These are phyloP conservation scores for Spermophilus dauricus DNA, from an alignment of 2,113 vertebrate species.

Conservation along the genomic window DNA sequence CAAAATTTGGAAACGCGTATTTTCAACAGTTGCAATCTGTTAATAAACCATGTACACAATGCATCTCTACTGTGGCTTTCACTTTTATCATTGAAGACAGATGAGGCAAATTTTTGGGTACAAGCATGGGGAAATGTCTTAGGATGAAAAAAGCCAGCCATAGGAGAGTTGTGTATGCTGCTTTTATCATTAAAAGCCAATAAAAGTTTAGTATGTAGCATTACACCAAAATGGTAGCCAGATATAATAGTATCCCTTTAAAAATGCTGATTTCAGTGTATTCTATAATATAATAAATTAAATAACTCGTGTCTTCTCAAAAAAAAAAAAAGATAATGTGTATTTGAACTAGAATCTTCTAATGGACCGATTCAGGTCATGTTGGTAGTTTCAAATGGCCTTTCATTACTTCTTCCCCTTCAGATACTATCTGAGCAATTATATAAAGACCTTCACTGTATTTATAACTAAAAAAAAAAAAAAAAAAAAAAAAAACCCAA, in stretches of 20 bases:
- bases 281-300: background rate
- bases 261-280: background rate
- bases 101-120: background rate
- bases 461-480: background rate
- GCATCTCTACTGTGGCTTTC: background rate
- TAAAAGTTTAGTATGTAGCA: background rate
- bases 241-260: background rate
- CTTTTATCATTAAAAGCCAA: background rate
- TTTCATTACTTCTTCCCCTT: background rate
- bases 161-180: background rate
- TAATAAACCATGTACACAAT: no score
- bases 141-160: background rate
- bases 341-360: constrained; percentile 1
- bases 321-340: background rate
- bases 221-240: background rate
- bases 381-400: background rate
- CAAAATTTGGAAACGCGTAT: background rate
- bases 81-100: no score
- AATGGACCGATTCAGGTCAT: background rate
- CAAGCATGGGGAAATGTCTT: no score
- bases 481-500: no score
- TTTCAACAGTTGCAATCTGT: background rate
- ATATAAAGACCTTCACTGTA: background rate
- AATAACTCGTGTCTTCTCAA: background rate
- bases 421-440: background rate